phyloP scores from a whole-genome alignment of 2,797 vertebrate genomes.

The Chanos chanos region DNA sequence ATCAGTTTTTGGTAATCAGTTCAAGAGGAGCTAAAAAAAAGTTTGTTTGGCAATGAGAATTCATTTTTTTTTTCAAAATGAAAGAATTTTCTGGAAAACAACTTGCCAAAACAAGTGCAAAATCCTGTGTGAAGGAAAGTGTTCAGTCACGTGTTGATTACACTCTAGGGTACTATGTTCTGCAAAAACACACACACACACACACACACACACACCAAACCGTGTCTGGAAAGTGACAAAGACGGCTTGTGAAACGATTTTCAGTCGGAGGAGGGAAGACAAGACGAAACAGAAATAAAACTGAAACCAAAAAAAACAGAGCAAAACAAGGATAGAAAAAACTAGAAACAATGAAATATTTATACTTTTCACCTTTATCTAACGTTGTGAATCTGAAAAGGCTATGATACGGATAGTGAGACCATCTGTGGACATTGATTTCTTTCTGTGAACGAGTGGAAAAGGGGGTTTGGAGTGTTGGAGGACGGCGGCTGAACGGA shows the following conservation, averaged over 20 bases:
- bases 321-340: slow-evolving; percentile 27
- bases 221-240: background rate
- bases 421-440: slow-evolving; percentile 41
- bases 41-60: no score
- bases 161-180: background rate
- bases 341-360: slow-evolving; percentile 31
- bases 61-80: no score
- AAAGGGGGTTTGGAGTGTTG: background rate
- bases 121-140: background rate
- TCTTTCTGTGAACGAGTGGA: background rate
- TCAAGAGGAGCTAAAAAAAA: no score
- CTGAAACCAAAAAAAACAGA: background rate
- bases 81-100: no score
- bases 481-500: background rate
- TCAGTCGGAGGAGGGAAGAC: background rate
- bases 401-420: slow-evolving; percentile 36
- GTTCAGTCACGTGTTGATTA: background rate
- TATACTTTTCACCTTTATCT: slow-evolving; percentile 30
- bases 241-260: no score
- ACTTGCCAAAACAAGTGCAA: background rate
- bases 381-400: slow-evolving; percentile 38
- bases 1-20: no score
- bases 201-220: background rate
- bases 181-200: background rate
- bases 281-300: background rate